Conservation (phyloP, 2,888 invertebrate genomes). For the Lithodes maja region DNA sequence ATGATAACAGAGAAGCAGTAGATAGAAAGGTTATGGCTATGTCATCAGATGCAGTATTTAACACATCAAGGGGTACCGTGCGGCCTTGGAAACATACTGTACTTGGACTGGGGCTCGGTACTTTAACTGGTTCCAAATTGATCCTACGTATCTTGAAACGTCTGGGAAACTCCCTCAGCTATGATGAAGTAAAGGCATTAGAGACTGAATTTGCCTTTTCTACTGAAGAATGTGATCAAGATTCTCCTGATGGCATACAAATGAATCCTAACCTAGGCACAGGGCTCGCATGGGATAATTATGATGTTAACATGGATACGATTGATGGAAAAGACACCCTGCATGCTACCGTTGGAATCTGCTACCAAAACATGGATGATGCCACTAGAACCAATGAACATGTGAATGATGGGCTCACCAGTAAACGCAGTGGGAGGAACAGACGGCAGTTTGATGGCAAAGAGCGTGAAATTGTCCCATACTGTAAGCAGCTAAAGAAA, state of each 20-base stretch:
- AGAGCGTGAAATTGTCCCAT: background rate
- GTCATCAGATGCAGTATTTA: conserved; percentile 3
- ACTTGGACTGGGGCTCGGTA: conserved; percentile 2
- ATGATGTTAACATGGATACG: conserved; percentile 11
- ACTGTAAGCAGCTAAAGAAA: background rate
- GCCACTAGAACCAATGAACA: background rate
- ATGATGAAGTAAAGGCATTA: conserved; percentile 20
- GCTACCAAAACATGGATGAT: conserved; percentile 1
- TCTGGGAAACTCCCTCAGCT: background rate
- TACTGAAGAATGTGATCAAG: background rate
- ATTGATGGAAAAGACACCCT: conserved; percentile 10
- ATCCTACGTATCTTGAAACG: background rate
- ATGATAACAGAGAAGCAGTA: background rate
- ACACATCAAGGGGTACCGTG: conserved; percentile 3
- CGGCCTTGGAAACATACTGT: background rate
- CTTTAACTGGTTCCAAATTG: conserved; percentile 6
- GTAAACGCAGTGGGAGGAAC: background rate
- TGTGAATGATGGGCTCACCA: background rate
- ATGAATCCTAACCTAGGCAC: conserved; percentile 1
- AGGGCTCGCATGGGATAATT: conserved; percentile 4
- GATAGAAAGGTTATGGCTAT: conserved; percentile 22
- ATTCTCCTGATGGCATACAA: background rate
- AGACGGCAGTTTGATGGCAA: conserved; percentile 1
- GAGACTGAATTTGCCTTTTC: conserved; percentile 24
- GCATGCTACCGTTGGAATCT: conserved; percentile 5